These are phyloP conservation scores for Lacanobia wlatinum DNA, from an alignment of 2,888 invertebrate species.

Conservation along the genomic window DNA sequence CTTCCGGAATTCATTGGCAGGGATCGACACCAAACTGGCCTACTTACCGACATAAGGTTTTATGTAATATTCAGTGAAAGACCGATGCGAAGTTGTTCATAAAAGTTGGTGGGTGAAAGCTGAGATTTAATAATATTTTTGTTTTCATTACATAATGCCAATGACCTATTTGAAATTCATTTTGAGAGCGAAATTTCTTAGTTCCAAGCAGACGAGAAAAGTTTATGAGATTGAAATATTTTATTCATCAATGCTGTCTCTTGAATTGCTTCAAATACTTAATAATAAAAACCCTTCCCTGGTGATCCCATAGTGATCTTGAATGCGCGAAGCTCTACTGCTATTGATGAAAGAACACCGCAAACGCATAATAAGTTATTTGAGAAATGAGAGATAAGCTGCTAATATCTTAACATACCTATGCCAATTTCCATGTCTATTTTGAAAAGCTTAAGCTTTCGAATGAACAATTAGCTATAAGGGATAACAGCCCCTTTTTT, in stretches of 20 bases:
- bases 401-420: too few species aligned
- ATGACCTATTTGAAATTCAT: slow-evolving; percentile 35
- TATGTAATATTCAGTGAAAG: slow-evolving; percentile 48
- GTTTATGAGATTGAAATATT: neutral
- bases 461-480: neutral
- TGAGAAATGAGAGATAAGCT: neutral
- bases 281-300: neutral
- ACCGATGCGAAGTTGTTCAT: slow-evolving; percentile 19
- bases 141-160: slow-evolving; percentile 29
- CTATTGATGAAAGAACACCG: neutral
- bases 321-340: neutral
- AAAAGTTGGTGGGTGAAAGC: slow-evolving; percentile 37
- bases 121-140: slow-evolving; percentile 20
- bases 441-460: neutral
- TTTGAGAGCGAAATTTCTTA: slow-evolving; percentile 7
- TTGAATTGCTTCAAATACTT: neutral
- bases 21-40: slow-evolving; percentile 59
- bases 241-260: neutral
- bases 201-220: neutral
- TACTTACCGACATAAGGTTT: slow-evolving; percentile 58
- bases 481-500: too few species aligned
- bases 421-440: neutral
- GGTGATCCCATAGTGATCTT: neutral
- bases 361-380: neutral
- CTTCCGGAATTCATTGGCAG: slow-evolving; percentile 76